Conservation (phyloP, 1,140 invertebrate species). For the Tribolium madens region DNA sequence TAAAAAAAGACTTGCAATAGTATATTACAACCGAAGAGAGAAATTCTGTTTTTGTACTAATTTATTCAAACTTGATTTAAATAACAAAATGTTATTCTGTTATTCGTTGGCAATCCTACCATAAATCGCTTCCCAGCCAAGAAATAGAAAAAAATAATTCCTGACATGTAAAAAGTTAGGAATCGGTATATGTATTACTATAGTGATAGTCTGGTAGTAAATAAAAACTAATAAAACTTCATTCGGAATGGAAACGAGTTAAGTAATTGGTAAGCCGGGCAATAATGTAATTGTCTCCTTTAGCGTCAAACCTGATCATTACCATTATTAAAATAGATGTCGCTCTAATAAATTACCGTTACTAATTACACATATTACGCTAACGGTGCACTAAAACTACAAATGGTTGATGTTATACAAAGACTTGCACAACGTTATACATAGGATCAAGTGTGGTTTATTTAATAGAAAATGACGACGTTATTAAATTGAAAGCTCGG, state of each 20-base stretch:
- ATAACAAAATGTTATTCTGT: too few species aligned
- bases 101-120: too few species aligned
- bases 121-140: too few species aligned
- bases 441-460: conserved; percentile 20
- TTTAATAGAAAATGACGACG: conserved; percentile 40
- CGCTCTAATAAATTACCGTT: conserved; percentile 34
- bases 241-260: conserved; percentile 11
- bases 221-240: not conserved
- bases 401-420: conserved; percentile 11
- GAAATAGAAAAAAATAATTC: too few species aligned
- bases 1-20: too few species aligned
- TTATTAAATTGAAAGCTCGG: conserved; percentile 43
- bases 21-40: too few species aligned
- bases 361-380: conserved; percentile 21
- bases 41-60: too few species aligned
- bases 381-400: conserved; percentile 24
- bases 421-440: not conserved
- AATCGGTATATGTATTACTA: too few species aligned
- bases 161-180: too few species aligned
- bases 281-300: conserved; percentile 23
- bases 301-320: conserved; percentile 36
- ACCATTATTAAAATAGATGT: conserved; percentile 36
- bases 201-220: too few species aligned
- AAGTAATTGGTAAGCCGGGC: conserved; percentile 13
- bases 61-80: too few species aligned